Evolutionary conservation across 1,140 invertebrate genomes (phyloP).

Genomic region (Temnothorax curvispinosus): DNA sequence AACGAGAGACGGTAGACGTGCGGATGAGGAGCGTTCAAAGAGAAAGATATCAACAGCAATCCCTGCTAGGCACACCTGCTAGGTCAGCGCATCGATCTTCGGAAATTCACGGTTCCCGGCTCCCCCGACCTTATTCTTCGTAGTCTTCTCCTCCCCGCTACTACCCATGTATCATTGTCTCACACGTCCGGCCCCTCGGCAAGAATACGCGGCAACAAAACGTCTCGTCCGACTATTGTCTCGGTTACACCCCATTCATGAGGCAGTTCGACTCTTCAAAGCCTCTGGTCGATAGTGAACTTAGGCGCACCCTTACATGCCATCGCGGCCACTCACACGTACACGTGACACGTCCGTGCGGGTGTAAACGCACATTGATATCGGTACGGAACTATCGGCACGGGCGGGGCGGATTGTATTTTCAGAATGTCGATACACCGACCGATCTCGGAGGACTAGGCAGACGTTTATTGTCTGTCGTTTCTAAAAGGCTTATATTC

Average conservation of each 20-base stretch:
- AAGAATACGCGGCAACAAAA: slow-evolving; percentile 47
- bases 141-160: not conserved
- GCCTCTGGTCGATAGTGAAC: slow-evolving; percentile 46
- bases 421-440: slow-evolving; percentile 50
- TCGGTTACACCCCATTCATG: slow-evolving; percentile 45
- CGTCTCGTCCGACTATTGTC: slow-evolving; percentile 44
- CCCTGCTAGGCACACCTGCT: slow-evolving; percentile 12
- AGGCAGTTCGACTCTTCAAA: slow-evolving; percentile 40
- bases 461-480: slow-evolving; percentile 45
- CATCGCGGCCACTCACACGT: not conserved
- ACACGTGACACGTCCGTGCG: not conserved
- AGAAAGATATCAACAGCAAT: slow-evolving; percentile 38
- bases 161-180: slow-evolving; percentile 45
- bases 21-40: not conserved
- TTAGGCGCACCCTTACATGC: not conserved
- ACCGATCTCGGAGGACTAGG: slow-evolving; percentile 26
- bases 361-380: slow-evolving; percentile 24
- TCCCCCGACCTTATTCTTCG: slow-evolving; percentile 28
- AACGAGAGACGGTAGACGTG: not conserved
- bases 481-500: slow-evolving; percentile 52
- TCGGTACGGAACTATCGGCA: slow-evolving; percentile 21
- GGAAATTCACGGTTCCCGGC: slow-evolving; percentile 55
- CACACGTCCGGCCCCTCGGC: slow-evolving; percentile 38
- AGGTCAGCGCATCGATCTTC: slow-evolving; percentile 55
- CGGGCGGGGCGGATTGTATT: slow-evolving; percentile 37